Evolutionary conservation across 2,113 vertebrate genomes (phyloP), one percentile per base, ranked within the genome.

Genomic region (Heterotilapia buettikoferi): DNA sequence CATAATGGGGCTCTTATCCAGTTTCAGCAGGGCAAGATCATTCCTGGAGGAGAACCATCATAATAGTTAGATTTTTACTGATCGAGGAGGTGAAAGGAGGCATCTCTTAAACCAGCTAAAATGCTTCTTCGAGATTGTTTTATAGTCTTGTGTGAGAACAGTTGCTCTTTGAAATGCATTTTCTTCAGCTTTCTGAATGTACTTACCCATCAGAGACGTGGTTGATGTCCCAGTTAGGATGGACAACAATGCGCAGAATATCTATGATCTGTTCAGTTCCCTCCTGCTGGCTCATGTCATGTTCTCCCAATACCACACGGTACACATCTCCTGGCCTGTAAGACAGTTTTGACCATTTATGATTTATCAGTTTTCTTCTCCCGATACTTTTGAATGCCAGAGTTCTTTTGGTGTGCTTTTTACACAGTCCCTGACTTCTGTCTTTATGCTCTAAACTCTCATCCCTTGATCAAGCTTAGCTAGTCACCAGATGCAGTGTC

Each of bases 401-500:
- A 36, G 0, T 31, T 50, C 6, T 47, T 19, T 50, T 19, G 45
- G 24, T 78, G 73, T 50, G 45, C 16, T 31, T 50, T 78, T 31
- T 31, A 50, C 3, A n/a, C 26, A 31, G 26, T 52, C 26, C 5
- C 26, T 0, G 6, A n/a, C 73, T 33, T 78, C 73, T 52, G 45
- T 33, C 26, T 52, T 52, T n/a, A 78, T 78, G 43, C 26, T 52
- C 4, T 31, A 4, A 78, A n/a, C 10, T 19, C 9, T 19, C 26
- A 78, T 1, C 45, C 18, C 10, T 52, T 50, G 24, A 50, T 52
- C 26, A 50, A 78, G 16, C 24, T 50, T 50, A 78, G 47, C 43
- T 26, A 73, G 19, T 96, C 80, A 97, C 96, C 91, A 93, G 78
- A 97, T 96, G 80, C 96, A 96, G 88, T 97, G 96, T 50, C 95